Conservation (phyloP, 1,140 invertebrate species). For the Trachymyrmex cornetzi region DNA sequence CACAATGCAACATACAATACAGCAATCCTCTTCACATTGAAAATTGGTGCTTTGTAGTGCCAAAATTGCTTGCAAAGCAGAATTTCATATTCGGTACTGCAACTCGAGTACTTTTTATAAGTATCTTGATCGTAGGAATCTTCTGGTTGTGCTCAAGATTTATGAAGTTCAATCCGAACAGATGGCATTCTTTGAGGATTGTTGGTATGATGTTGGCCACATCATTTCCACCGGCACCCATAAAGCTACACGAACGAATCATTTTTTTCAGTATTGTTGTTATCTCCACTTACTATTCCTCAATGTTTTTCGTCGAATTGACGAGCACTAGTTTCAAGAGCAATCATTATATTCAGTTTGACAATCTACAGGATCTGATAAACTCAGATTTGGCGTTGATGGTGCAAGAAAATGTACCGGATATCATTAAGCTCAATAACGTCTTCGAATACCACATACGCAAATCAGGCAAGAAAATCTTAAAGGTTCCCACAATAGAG, state of each 20-base stretch:
- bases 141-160: conserved; percentile 25
- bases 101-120: not conserved
- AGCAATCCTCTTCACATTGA: not conserved
- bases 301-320: not conserved
- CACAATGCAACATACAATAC: no score
- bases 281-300: not conserved
- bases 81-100: not conserved
- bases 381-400: not conserved
- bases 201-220: not conserved
- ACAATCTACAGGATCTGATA: not conserved
- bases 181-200: not conserved
- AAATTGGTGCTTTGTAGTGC: conserved; percentile 17
- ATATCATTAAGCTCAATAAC: not conserved
- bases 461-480: not conserved
- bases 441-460: not conserved
- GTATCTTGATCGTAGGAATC: conserved; percentile 12
- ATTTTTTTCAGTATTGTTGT: not conserved
- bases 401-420: not conserved
- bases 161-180: conserved; percentile 1
- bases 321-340: not conserved
- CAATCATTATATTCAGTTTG: not conserved
- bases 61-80: not conserved
- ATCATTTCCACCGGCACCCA: not conserved
- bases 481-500: not conserved
- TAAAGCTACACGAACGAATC: conserved; percentile 5